Evolutionary conservation across 2,888 invertebrate species (phyloP), one percentile per base, ranked within the genome.

Genomic region (Andrena dorsata): DNA sequence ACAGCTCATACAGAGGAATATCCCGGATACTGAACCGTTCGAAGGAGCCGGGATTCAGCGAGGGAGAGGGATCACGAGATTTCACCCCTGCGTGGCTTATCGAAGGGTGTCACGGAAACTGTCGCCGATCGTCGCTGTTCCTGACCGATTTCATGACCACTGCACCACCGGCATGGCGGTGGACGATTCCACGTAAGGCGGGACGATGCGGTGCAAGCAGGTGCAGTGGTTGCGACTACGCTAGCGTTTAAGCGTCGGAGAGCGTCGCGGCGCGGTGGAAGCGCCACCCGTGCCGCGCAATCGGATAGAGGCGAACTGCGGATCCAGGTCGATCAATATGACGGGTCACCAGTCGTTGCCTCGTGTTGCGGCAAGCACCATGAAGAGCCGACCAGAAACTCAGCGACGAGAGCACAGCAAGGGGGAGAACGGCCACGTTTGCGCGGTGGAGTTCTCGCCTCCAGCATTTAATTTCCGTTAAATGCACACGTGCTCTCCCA

Each of bases 291-390:
- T 30, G 65, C 69, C 76, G 88, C 87, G 87, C 86, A 83, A 84
- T 82, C 76, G 81, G 68, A 80, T 74, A 77, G 76, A 82, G 75
- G 76, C 65, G 70, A 68, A 69, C 71, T 76, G 76, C 82, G 77
- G 86, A 88, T 88, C 82, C 86, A 87, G 88, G 88, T 88, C 88
- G 88, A 88, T 88, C 88, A 88, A 88, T 88, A 87, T 80, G 87
- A 80, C 68, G 77, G 78, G 72, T 76, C 68, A 70, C 61, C 84
- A 81, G 86, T 81, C 76, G 69, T 51, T 77, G 83, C 81, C 81
- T 74, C 83, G 75, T 58, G 65, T 76, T 89, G 87, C 87, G 60
- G 86, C 72, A 88, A 71, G 64, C 58, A 65, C 69, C 51, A 53
- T 32, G 76, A 76, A 30, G 2, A 51, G 58, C 53, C 70, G 66